These are phyloP conservation scores for Cairina moschata DNA, from an alignment of 2,113 vertebrate species.

Conservation along the genomic window DNA sequence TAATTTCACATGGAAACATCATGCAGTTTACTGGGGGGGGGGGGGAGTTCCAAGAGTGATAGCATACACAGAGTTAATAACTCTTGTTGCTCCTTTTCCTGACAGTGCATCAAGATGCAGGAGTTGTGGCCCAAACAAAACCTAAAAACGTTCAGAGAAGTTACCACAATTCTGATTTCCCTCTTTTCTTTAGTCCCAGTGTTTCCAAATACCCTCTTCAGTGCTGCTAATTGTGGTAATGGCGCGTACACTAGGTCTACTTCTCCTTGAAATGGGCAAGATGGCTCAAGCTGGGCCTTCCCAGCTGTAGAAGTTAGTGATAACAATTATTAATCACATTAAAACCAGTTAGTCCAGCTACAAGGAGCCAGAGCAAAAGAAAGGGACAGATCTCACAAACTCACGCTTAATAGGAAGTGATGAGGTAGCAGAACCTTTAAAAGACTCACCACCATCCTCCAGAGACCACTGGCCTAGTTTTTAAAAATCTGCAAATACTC, in stretches of 20 bases:
- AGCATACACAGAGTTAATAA: background rate
- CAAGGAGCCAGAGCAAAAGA: conserved; percentile 8
- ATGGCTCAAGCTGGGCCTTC: background rate
- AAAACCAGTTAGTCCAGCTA: conserved; percentile 11
- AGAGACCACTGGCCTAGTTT: conserved; percentile 66
- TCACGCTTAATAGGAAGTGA: conserved; percentile 62
- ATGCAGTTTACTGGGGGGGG: background rate
- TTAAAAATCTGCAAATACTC: conserved; percentile 54
- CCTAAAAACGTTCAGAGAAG: background rate
- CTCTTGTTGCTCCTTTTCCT: background rate
- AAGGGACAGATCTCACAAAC: conserved; percentile 49
- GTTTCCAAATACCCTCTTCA: background rate
- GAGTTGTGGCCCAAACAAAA: background rate
- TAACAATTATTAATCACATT: conserved; percentile 4
- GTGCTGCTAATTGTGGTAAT: background rate
- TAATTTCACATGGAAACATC: background rate
- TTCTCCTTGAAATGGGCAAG: background rate
- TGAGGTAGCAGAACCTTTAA: conserved; percentile 65
- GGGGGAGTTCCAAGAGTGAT: background rate
- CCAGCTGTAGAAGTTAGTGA: background rate
- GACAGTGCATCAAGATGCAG: background rate
- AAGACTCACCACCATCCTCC: conserved; percentile 61
- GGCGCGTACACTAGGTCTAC: background rate
- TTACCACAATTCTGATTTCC: background rate
- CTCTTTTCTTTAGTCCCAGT: background rate